Evolutionary conservation across 2,888 invertebrate species (phyloP).

Genomic region (Embidobia sp.): DNA sequence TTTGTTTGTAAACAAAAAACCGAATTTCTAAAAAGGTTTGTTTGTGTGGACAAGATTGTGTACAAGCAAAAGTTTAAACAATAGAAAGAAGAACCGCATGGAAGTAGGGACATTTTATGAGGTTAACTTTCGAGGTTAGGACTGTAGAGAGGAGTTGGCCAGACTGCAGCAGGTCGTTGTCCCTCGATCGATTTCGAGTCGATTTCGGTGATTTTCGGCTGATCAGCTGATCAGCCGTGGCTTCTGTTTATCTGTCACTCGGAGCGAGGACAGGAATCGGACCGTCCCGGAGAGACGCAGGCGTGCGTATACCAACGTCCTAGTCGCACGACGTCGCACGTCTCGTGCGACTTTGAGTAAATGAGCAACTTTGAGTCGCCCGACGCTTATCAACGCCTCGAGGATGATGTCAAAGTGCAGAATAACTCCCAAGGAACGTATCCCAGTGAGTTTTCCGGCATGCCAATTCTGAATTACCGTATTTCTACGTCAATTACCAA

Average conservation of each 20-base stretch:
- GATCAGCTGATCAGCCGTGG: constrained; percentile 34
- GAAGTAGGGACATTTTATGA: no score
- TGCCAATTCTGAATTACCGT: no score
- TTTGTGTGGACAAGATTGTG: no score
- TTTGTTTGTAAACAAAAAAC: no score
- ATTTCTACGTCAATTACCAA: no score
- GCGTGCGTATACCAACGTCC: constrained; percentile 10
- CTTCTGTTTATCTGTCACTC: constrained; percentile 20
- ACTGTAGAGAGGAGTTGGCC: constrained; percentile 1
- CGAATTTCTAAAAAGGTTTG: no score
- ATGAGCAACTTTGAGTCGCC: constrained; percentile 64
- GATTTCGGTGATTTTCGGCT: constrained; percentile 28
- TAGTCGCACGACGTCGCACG: constrained; percentile 19
- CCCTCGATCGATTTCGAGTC: constrained; percentile 30
- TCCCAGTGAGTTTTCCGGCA: constrained; percentile 75
- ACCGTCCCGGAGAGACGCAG: not conserved
- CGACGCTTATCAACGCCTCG: constrained; percentile 75
- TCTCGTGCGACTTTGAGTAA: constrained; percentile 32
- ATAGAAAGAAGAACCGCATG: no score
- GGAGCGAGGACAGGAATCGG: not conserved
- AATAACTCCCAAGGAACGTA: constrained; percentile 71
- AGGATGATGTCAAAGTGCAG: constrained; percentile 71
- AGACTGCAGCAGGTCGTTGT: constrained; percentile 19
- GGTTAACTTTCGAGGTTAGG: no score
- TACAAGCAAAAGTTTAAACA: no score